Evolutionary conservation across 2,113 vertebrate species (phyloP), one percentile per base, ranked within the genome.

Genomic region (Burhinus bistriatus): DNA sequence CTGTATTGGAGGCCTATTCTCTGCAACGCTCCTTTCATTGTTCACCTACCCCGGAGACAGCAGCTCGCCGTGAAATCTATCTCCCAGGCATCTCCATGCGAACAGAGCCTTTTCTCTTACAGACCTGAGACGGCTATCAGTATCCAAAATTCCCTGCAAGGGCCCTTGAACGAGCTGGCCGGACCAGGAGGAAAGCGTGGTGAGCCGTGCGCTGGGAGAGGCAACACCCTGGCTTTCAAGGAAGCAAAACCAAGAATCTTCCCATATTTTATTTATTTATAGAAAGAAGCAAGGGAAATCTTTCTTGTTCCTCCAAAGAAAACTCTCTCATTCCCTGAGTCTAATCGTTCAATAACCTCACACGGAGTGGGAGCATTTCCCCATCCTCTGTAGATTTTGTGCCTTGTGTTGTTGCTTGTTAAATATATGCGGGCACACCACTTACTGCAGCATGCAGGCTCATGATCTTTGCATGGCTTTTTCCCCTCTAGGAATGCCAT

Each of bases 401-500:
- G 45, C 45, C 45, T 73, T 45, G n/a, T 85, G 18, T 49, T 66
- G 59, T 21, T 66, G 58, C 47, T 77, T 9, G 29, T 87, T 97
- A 90, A 88, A 90, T 88, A n/a, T 26, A 75, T 18, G 17, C 32
- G 3, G 15, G 89, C 75, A 23, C 25, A 54, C 9, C 77, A 40
- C 64, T 90, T 77, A 65, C 32, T 73, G 89, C 87, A 83, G 81
- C 84, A 25, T 10, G 42, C 87, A 73, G 66, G 75, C 97, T 97
- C 51, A 4, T 73, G 97, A 64, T 93, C 91, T 76, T 95, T 93
- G 93, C 91, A 72, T 82, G 84, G 87, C 58, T 93, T 72, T 83
- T 72, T 85, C 77, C 91, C 91, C 95, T 96, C 91, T 34, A 97
- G 97, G 91, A 97, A 80, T 34, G 36, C 95, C 94, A 93, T 91